Evolutionary conservation across 2,113 vertebrate genomes (phyloP).

Genomic region (Elaphurus davidianus): DNA sequence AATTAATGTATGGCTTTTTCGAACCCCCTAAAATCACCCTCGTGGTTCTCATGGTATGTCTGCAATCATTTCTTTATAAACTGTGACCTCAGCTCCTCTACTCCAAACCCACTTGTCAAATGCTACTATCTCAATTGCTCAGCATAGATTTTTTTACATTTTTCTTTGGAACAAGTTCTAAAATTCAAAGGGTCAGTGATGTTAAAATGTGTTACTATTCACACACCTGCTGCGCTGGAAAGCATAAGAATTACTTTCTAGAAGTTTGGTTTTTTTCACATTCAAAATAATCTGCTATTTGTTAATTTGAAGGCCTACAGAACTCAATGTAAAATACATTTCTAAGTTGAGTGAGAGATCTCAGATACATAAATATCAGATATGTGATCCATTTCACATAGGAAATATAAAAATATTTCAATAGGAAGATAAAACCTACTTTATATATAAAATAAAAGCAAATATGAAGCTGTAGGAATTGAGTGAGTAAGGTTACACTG

Average conservation of each 20-base stretch:
- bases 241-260: neutral
- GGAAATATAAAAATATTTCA: constrained; percentile 3
- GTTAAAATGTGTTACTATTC: neutral
- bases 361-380: neutral
- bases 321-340: neutral
- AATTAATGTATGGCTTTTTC: neutral
- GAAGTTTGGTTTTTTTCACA: neutral
- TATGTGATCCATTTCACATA: neutral
- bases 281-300: constrained; percentile 2
- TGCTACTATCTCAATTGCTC: neutral
- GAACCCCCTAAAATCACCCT: neutral
- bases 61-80: neutral
- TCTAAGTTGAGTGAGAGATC: neutral
- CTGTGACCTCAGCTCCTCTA: neutral
- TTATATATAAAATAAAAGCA: constrained; percentile 14
- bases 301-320: neutral
- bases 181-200: neutral
- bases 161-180: neutral
- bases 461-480: neutral
- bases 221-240: neutral
- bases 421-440: neutral
- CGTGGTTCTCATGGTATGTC: neutral
- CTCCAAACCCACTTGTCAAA: neutral
- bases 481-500: neutral
- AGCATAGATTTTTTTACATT: neutral